Conservation (phyloP, 2,113 vertebrate genomes). For the Pelecanus crispus region DNA sequence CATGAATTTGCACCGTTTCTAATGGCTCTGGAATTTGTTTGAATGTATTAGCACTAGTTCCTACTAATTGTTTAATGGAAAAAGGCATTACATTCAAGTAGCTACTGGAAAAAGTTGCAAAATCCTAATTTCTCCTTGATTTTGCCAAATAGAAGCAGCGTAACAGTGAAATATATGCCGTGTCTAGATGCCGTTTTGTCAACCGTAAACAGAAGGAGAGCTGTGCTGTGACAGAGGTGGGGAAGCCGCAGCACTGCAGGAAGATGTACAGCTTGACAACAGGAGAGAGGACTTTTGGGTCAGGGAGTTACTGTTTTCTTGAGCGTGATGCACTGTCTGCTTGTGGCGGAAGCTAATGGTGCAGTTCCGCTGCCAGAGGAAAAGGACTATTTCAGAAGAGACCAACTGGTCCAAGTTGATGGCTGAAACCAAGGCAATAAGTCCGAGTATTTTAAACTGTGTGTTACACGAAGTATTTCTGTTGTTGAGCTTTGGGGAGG, state of each 20-base stretch:
- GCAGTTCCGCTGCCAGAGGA: background rate
- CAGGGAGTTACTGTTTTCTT: background rate
- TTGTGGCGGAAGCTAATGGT: background rate
- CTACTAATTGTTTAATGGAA: background rate
- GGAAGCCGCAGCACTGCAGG: background rate
- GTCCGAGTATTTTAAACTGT: fast-evolving
- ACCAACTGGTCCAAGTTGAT: background rate
- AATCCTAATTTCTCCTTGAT: background rate
- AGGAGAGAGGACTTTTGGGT: background rate
- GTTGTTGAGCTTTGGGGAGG: background rate
- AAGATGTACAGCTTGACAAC: background rate
- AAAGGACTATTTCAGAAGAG: background rate
- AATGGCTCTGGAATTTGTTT: background rate
- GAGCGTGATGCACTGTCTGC: background rate
- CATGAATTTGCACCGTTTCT: background rate
- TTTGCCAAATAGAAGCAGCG: background rate
- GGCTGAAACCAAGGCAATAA: background rate
- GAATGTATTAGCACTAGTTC: background rate
- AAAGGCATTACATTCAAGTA: background rate
- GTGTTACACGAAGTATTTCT: fast-evolving
- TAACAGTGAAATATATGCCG: background rate
- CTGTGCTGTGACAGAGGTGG: background rate
- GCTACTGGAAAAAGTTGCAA: background rate
- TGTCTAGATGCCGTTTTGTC: background rate
- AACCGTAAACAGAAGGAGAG: background rate